A percentile compares a stretch with the other conserved stretches of the same genome.
Evolutionary conservation across 2,888 invertebrate species (phyloP).

Genomic region (Litoditis marina): DNA sequence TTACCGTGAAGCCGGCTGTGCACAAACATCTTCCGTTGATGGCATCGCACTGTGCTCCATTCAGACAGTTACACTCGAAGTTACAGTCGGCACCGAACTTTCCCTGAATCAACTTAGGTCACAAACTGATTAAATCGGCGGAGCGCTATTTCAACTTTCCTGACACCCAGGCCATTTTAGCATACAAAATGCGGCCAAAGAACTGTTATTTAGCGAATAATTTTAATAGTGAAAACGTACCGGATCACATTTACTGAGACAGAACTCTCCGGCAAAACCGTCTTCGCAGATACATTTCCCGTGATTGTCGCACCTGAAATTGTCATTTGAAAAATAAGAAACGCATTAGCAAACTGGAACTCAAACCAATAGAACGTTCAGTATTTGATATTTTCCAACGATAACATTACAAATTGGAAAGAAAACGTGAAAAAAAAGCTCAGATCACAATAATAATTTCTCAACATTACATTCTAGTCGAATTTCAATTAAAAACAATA

Average conservation of each 20-base stretch:
- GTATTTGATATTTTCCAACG: too few species aligned
- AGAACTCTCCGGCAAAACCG: slow-evolving; percentile 51
- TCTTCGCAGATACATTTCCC: slow-evolving; percentile 49
- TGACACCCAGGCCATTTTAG: too few species aligned
- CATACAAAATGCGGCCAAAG: too few species aligned
- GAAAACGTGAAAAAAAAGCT: not conserved
- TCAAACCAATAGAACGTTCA: too few species aligned
- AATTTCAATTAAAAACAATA: not conserved
- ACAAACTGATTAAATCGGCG: not conserved
- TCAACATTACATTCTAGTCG: not conserved
- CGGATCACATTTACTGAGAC: slow-evolving; percentile 49
- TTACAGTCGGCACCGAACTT: slow-evolving; percentile 48
- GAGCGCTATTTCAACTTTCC: too few species aligned
- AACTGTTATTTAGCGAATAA: not conserved
- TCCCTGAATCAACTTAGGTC: slow-evolving; percentile 23
- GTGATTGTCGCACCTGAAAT: slow-evolving; percentile 35
- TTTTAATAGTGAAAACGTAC: slow-evolving; percentile 13
- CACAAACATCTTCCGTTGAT: slow-evolving; percentile 66
- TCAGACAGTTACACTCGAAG: slow-evolving; percentile 56
- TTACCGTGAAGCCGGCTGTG: slow-evolving; percentile 62
- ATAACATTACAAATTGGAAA: not conserved
- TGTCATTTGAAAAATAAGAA: too few species aligned
- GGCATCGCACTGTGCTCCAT: slow-evolving; percentile 65
- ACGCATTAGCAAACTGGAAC: too few species aligned
- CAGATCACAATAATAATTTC: not conserved